Percentiles rank a stretch among this genome's conserved stretches.
Evolutionary conservation across 2,888 invertebrate genomes (phyloP).

Genomic region (Auanema sp.): DNA sequence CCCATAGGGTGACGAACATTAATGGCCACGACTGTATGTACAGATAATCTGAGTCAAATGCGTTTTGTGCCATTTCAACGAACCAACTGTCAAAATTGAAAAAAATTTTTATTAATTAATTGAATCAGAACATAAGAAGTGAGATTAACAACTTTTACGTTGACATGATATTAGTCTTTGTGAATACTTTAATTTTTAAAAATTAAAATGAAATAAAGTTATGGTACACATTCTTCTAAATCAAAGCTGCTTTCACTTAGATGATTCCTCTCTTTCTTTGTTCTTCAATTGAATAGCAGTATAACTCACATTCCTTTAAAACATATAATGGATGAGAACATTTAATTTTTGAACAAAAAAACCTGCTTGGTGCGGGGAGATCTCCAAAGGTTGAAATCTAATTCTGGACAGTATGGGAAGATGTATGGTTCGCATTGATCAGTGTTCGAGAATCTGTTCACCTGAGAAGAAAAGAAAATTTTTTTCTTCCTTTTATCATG

Average conservation of each 20-base stretch:
- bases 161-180: too few relatives aligned
- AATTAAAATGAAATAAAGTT: too few relatives aligned
- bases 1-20: too few relatives aligned
- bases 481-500: background rate
- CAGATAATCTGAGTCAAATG: too few relatives aligned
- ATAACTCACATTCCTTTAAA: slow-evolving; percentile 61
- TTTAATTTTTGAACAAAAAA: background rate
- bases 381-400: slow-evolving; percentile 64
- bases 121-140: too few relatives aligned
- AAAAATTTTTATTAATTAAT: too few relatives aligned
- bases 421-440: slow-evolving; percentile 63
- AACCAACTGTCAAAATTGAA: too few relatives aligned
- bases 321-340: background rate
- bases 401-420: slow-evolving; percentile 63
- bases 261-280: slow-evolving; percentile 61
- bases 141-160: too few relatives aligned
- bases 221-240: too few relatives aligned
- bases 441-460: slow-evolving; percentile 63
- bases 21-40: too few relatives aligned
- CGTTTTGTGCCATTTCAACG: too few relatives aligned
- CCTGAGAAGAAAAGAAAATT: slow-evolving; percentile 30
- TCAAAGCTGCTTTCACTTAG: slow-evolving; percentile 24
- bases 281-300: slow-evolving; percentile 62
- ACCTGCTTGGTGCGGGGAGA: slow-evolving; percentile 62
- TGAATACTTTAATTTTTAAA: too few relatives aligned